Evolutionary conservation across 2,797 vertebrate species (phyloP).

Genomic region (Squalus acanthias): DNA sequence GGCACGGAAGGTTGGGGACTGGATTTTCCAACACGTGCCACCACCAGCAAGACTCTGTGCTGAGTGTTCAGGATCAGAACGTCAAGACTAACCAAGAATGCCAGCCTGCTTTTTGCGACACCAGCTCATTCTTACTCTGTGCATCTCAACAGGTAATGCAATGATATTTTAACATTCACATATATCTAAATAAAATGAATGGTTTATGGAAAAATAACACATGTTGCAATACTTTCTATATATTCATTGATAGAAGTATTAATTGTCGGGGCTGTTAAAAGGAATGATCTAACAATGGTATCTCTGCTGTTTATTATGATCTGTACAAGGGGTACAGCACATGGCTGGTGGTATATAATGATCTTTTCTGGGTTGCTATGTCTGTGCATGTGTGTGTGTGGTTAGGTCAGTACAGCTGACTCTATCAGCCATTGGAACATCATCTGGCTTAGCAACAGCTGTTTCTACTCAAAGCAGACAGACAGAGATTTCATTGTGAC

Average conservation of each 20-base stretch:
- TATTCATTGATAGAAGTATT: neutral
- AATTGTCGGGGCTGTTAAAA: neutral
- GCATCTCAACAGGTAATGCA: neutral
- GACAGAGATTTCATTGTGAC: constrained; percentile 35
- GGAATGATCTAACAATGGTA: neutral
- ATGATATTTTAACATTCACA: neutral
- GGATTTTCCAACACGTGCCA: neutral
- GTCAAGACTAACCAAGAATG: neutral
- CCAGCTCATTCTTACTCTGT: neutral
- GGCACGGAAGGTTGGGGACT: neutral
- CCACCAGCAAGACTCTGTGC: neutral
- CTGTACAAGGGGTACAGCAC: neutral
- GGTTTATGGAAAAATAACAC: neutral
- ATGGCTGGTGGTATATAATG: neutral
- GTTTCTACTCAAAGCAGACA: constrained; percentile 29
- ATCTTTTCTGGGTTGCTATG: constrained; percentile 11
- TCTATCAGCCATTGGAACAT: constrained; percentile 32
- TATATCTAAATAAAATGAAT: neutral
- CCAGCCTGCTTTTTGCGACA: neutral
- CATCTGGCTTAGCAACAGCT: constrained; percentile 25
- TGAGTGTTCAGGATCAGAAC: neutral
- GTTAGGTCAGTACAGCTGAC: constrained; percentile 6
- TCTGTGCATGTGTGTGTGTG: neutral
- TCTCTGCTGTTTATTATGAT: neutral
- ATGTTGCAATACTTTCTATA: neutral